phyloP scores from a whole-genome alignment of 2,888 invertebrate species.

The Julus scanicus region DNA sequence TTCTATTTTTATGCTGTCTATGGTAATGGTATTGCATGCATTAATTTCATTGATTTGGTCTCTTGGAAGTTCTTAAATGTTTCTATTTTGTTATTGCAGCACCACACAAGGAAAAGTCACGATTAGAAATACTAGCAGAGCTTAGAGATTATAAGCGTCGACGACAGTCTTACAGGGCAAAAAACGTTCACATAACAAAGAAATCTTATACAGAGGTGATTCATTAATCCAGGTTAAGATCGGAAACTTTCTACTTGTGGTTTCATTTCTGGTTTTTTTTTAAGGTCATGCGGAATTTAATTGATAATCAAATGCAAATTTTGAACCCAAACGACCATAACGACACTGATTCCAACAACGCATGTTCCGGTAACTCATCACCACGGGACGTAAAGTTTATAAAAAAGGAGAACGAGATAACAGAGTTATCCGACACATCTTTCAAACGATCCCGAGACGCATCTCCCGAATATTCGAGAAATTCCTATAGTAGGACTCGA shows the following conservation, averaged over 20 bases:
- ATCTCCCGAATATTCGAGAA: not conserved
- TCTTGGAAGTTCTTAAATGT: no score
- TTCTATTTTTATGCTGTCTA: not conserved
- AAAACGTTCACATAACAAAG: slow-evolving; percentile 66
- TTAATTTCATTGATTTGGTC: no score
- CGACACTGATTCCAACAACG: not conserved
- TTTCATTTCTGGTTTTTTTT: slow-evolving; percentile 37
- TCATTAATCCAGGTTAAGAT: not conserved
- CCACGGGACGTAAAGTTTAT: not conserved
- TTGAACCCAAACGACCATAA: slow-evolving; percentile 7
- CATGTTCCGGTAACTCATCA: not conserved
- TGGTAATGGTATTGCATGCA: not conserved
- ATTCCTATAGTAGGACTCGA: not conserved
- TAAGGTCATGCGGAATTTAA: slow-evolving; percentile 60
- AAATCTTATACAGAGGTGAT: slow-evolving; percentile 66
- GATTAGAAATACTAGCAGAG: slow-evolving; percentile 63
- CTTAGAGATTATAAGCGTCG: slow-evolving; percentile 64
- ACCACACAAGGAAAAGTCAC: slow-evolving; percentile 59
- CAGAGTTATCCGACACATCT: not conserved
- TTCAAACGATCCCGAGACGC: not conserved
- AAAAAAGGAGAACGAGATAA: not conserved
- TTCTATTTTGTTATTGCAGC: not conserved
- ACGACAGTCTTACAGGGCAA: slow-evolving; percentile 65
- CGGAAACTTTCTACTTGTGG: not conserved
- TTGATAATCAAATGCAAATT: slow-evolving; percentile 59